These are phyloP conservation scores for Bettongia penicillata DNA, from an alignment of 2,113 vertebrate species.

Conservation along the genomic window DNA sequence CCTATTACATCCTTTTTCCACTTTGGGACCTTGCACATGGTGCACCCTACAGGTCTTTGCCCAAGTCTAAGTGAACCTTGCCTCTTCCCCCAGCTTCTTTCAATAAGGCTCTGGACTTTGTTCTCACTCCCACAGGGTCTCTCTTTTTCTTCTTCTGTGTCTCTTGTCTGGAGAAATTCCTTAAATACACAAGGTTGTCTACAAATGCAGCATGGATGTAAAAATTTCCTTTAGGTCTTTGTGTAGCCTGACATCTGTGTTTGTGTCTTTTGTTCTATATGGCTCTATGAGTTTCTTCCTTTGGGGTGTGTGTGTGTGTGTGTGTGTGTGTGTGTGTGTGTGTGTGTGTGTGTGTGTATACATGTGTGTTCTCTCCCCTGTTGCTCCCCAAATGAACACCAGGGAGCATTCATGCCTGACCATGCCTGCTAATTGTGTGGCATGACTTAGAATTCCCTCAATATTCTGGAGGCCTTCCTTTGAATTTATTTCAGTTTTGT, in stretches of 20 bases:
- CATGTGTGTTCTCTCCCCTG: neutral
- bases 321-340: neutral
- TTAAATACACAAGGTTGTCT: neutral
- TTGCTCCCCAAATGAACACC: neutral
- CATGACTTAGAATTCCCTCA: neutral
- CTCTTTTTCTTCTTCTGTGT: neutral
- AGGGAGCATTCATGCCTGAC: neutral
- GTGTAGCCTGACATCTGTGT: neutral
- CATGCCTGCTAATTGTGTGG: neutral
- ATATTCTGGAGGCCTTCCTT: neutral
- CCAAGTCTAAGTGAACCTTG: neutral
- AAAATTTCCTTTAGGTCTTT: neutral
- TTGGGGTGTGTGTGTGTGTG: neutral
- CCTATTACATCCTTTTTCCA: neutral
- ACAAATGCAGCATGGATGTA: neutral
- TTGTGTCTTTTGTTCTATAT: neutral
- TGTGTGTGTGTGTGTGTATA: too few species aligned
- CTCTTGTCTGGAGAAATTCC: neutral
- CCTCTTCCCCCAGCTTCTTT: neutral
- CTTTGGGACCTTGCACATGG: neutral
- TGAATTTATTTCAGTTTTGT: neutral
- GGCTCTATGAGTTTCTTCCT: neutral
- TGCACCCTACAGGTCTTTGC: neutral
- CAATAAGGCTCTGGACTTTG: neutral
- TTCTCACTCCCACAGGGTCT: neutral